Percentiles rank a stretch among this genome's conserved stretches.
Evolutionary conservation across 1,140 invertebrate species (phyloP).

Genomic region (Patella vulgata): DNA sequence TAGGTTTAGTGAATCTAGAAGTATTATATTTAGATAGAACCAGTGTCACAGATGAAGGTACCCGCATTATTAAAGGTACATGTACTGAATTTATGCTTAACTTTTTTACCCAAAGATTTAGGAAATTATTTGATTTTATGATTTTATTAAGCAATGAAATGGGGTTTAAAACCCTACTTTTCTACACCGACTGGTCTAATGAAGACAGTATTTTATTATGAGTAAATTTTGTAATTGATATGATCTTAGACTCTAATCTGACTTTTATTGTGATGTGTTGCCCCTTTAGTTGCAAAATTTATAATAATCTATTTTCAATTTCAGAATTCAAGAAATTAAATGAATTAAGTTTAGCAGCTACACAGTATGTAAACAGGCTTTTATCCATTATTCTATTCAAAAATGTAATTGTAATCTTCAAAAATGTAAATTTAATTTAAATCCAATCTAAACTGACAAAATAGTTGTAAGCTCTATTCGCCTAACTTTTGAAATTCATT

Average conservation of each 20-base stretch:
- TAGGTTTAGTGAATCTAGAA: slow-evolving; percentile 35
- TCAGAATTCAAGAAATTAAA: slow-evolving; percentile 7
- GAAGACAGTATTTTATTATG: slow-evolving; percentile 32
- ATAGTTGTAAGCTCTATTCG: too few species aligned
- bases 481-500: too few species aligned
- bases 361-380: slow-evolving; percentile 11
- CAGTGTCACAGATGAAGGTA: slow-evolving; percentile 38
- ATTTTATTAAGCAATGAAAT: neutral
- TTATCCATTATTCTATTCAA: too few species aligned
- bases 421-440: too few species aligned
- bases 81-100: neutral
- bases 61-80: slow-evolving; percentile 35
- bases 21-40: slow-evolving; percentile 46
- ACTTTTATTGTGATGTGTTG: slow-evolving; percentile 14
- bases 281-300: slow-evolving; percentile 33
- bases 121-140: neutral
- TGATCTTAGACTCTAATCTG: slow-evolving; percentile 39
- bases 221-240: too few species aligned
- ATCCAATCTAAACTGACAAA: too few species aligned
- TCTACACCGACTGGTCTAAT: slow-evolving; percentile 32
- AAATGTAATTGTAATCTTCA: too few species aligned
- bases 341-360: slow-evolving; percentile 12
- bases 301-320: slow-evolving; percentile 30
- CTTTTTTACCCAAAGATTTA: neutral
- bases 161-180: neutral